Percentiles rank a stretch among this genome's conserved stretches.
Conservation (phyloP, 2,888 invertebrate species). For the Achlya flavicornis region DNA sequence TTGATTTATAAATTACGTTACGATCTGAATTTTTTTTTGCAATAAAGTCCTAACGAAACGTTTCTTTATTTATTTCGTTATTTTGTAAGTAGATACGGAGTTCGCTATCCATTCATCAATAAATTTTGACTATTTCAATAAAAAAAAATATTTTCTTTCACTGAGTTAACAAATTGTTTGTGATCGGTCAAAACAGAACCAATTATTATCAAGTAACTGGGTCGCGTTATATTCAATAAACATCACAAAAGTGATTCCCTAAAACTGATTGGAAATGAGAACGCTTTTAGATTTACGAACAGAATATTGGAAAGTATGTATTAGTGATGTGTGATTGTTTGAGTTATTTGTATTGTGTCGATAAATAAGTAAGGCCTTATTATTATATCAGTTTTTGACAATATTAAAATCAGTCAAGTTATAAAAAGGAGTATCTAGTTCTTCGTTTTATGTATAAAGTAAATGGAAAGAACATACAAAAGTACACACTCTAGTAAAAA, state of each 20-base stretch:
- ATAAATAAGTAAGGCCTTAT: conserved; percentile 5
- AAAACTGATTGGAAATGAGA: conserved; percentile 57
- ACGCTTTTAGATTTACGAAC: conserved; percentile 48
- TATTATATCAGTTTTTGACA: neutral
- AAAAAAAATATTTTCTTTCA: neutral
- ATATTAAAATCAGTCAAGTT: neutral
- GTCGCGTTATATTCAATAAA: conserved; percentile 42
- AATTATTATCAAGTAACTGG: conserved; percentile 51
- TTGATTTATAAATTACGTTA: neutral
- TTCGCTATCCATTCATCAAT: too few relatives aligned
- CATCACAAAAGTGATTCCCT: conserved; percentile 39
- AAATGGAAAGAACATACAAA: too few relatives aligned
- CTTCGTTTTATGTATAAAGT: too few relatives aligned
- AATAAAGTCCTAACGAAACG: too few relatives aligned
- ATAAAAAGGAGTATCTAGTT: too few relatives aligned
- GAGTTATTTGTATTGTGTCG: neutral
- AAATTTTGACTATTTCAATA: too few relatives aligned
- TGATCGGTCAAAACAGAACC: conserved; percentile 34
- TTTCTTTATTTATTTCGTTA: too few relatives aligned
- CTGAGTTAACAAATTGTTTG: neutral
- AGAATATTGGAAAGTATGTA: conserved; percentile 30
- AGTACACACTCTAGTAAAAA: too few relatives aligned
- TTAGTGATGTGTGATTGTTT: conserved; percentile 12
- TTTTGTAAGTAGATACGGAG: too few relatives aligned
- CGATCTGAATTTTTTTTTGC: too few relatives aligned